Percentiles rank a stretch among this genome's conserved stretches.
phyloP scores from a whole-genome alignment of 2,113 vertebrate species.

The Macrotis lagotis region DNA sequence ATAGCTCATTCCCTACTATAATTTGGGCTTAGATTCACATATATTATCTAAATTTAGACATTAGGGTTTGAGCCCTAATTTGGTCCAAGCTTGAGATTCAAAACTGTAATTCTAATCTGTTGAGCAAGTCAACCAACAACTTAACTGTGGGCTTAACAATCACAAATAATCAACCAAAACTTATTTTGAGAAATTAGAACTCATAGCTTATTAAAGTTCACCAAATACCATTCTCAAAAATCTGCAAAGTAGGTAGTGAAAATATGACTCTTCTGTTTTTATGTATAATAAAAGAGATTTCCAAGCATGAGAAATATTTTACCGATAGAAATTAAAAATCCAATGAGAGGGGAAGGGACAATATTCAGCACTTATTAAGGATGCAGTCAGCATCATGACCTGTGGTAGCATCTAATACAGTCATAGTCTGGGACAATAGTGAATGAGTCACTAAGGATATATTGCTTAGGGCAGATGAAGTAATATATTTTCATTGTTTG shows the following conservation, averaged over 20 bases:
- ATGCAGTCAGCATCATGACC: neutral
- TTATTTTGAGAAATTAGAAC: too few relatives aligned
- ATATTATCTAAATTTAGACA: neutral
- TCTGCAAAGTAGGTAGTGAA: too few relatives aligned
- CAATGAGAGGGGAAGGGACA: neutral
- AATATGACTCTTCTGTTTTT: too few relatives aligned
- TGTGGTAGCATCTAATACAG: neutral
- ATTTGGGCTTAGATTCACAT: neutral
- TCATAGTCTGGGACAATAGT: neutral
- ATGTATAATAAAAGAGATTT: too few relatives aligned
- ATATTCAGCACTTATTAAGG: too few relatives aligned
- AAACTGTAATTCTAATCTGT: neutral
- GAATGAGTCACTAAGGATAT: neutral
- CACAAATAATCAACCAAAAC: too few relatives aligned
- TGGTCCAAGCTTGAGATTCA: neutral
- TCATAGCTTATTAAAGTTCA: too few relatives aligned
- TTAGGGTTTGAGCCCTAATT: neutral
- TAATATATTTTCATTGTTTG: neutral
- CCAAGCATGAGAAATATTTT: neutral
- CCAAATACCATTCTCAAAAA: too few relatives aligned
- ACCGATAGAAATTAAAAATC: neutral
- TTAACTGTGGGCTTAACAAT: neutral
- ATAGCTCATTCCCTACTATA: neutral
- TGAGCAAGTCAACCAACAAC: neutral
- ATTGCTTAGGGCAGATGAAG: neutral